Evolutionary conservation across 1,140 invertebrate species (phyloP), one percentile per base, ranked within the genome.

Genomic region (Danaus melanippus): DNA sequence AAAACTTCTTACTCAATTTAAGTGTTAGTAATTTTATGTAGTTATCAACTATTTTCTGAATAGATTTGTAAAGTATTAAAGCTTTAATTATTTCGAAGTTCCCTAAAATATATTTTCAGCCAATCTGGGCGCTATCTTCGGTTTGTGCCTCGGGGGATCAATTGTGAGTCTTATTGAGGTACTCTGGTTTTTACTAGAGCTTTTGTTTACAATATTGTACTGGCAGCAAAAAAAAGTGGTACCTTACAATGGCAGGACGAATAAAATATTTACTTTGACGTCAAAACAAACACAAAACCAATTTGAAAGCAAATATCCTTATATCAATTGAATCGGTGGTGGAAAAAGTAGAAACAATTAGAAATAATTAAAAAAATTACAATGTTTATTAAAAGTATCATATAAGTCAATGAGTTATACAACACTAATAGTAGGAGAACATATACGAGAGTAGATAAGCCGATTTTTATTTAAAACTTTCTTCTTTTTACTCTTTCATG

Each of bases 91-190:
- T 32, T 32, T 32, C 21, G 0, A 64, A 60, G 12, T 47, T 49
- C 12, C 9, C 8, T 17, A 44, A 53, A 50, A 32, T 32, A 42
- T 50, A 44, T 62, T 86, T 86, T 39, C 74, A 88, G 87, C 86
- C 10, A 87, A 86, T 46, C 71, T 87, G 10, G 86, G 86, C 8
- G 84, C 85, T 0, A 79, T 87, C 21, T 86, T 87, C 45, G 84
- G 84, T 0, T 65, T 87, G 12, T 87, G 83, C 51, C 60, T 87
- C 2, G 85, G 85, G 2, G 86, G 86, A 0, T 87, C 86, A 2
- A 77, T 87, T 17, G 75, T 87, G 53, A 88, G 87, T 56, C 60
- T 87, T 5, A 81, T 87, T 12, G 85, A 88, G 65, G 41, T 84
- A 7, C 0, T 81, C 0, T 86, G 80, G 78, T 78, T 77, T 11